Percentiles rank a stretch among this genome's conserved stretches.
phyloP scores from a whole-genome alignment of 2,888 invertebrate genomes.

The Eumerus sabulonum region DNA sequence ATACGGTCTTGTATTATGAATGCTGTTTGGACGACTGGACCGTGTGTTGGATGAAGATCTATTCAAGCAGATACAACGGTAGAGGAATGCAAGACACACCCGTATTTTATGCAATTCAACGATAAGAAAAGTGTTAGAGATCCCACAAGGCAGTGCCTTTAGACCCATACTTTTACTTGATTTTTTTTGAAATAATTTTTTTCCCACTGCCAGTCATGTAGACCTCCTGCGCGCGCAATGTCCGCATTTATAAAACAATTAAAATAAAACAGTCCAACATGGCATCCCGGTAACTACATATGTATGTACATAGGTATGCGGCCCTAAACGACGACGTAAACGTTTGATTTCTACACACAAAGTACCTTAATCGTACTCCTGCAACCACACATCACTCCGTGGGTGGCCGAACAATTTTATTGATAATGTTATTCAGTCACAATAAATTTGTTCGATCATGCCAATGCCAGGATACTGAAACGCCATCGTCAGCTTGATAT shows the following conservation, averaged over 20 bases:
- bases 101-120: no score
- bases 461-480: slow-evolving; percentile 51
- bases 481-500: slow-evolving; percentile 38
- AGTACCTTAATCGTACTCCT: slow-evolving; percentile 25
- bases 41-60: no score
- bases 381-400: slow-evolving; percentile 48
- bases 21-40: slow-evolving; percentile 3
- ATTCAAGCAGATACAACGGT: no score
- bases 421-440: slow-evolving; percentile 68
- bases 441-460: slow-evolving; percentile 67
- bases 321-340: slow-evolving; percentile 21
- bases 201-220: no score
- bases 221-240: slow-evolving; percentile 2
- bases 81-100: no score
- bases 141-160: no score
- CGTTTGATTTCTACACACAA: slow-evolving; percentile 31
- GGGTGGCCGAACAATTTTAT: slow-evolving; percentile 66
- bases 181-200: no score
- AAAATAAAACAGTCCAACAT: not conserved
- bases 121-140: no score
- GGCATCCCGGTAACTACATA: not conserved
- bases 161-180: no score
- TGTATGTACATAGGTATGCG: not conserved
- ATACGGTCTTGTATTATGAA: slow-evolving; percentile 8
- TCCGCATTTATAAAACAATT: slow-evolving; percentile 23